These are phyloP conservation scores for Pagrus major DNA, from an alignment of 2,113 vertebrate species.

Conservation along the genomic window DNA sequence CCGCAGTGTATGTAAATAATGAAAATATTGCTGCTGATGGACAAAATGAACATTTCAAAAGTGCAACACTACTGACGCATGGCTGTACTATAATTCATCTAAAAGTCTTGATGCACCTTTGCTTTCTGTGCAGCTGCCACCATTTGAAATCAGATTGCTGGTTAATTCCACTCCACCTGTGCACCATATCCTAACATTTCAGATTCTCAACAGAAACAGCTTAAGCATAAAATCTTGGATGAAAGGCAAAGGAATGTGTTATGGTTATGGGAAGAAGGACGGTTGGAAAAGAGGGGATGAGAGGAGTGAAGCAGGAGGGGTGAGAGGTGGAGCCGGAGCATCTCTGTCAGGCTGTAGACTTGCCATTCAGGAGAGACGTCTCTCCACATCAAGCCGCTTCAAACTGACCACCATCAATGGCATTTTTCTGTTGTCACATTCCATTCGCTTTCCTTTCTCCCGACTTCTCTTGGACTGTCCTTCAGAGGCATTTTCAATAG, in stretches of 20 bases:
- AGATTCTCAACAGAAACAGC: conserved; percentile 45
- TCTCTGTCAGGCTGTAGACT: conserved; percentile 53
- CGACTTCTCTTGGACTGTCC: conserved; percentile 81
- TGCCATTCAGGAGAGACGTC: conserved; percentile 71
- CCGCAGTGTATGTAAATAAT: conserved; percentile 10
- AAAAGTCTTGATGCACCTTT: not conserved
- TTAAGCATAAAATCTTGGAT: conserved; percentile 47
- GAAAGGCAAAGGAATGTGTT: conserved; percentile 55
- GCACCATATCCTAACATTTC: conserved; percentile 31
- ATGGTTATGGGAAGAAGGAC: conserved; percentile 2
- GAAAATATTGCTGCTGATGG: conserved; percentile 4
- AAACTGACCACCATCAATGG: conserved; percentile 85
- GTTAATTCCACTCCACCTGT: conserved; percentile 61
- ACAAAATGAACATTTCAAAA: not conserved
- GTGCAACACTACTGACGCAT: not conserved
- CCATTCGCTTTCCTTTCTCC: conserved; percentile 81
- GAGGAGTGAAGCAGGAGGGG: conserved; percentile 16
- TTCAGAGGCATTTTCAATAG: conserved; percentile 86
- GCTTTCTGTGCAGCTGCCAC: not conserved
- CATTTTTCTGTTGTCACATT: conserved; percentile 86
- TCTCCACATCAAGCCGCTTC: conserved; percentile 75
- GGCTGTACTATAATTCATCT: not conserved
- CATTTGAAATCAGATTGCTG: conserved; percentile 43
- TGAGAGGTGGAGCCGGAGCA: conserved; percentile 39
- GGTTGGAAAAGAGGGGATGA: conserved; percentile 17